phyloP scores from a whole-genome alignment of 2,888 invertebrate genomes.

The Rotaria socialis region DNA sequence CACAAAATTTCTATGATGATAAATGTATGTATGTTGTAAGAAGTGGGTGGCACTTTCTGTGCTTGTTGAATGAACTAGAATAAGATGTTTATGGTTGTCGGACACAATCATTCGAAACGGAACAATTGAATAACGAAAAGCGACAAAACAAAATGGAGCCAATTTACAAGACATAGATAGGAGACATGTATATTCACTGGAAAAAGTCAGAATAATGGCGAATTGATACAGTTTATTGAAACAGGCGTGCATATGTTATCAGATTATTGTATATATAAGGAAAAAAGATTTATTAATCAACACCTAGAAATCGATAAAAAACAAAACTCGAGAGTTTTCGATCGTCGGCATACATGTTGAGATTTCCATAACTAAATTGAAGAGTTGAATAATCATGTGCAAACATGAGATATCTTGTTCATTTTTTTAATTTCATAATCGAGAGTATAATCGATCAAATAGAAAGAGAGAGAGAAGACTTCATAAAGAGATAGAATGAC shows the following conservation, averaged over 20 bases:
- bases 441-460: background rate
- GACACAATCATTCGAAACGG: conserved; percentile 2
- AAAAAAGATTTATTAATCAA: background rate
- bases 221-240: background rate
- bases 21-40: background rate
- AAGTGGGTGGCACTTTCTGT: background rate
- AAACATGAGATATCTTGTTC: background rate
- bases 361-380: background rate
- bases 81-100: conserved; percentile 19
- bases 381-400: background rate
- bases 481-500: too few species aligned
- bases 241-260: background rate
- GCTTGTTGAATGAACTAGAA: conserved; percentile 10
- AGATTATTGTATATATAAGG: background rate
- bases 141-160: background rate
- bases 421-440: background rate
- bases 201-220: background rate
- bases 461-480: too few species aligned
- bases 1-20: background rate
- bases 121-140: background rate
- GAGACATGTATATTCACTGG: background rate
- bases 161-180: background rate
- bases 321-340: background rate
- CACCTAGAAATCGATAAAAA: background rate
- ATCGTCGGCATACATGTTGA: background rate